Conservation (phyloP, 2,797 vertebrate genomes). For the Pangasius mekongensis region DNA sequence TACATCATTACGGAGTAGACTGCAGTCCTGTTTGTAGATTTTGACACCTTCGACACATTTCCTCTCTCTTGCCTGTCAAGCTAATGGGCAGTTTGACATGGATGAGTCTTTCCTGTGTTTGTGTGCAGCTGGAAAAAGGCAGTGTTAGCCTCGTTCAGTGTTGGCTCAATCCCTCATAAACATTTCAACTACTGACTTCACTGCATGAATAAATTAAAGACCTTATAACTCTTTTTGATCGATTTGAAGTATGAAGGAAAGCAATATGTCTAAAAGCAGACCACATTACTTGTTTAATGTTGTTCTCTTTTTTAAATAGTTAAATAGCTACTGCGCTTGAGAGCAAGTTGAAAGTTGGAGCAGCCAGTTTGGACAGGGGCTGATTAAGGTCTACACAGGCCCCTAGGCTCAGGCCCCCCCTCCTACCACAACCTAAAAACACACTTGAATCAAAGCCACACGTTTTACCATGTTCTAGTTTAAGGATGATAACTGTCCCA, state of each 20-base stretch:
- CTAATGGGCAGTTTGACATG: constrained; percentile 47
- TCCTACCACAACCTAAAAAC: no score
- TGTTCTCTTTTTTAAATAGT: background rate
- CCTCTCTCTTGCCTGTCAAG: constrained; percentile 22
- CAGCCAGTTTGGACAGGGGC: background rate
- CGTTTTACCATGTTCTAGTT: no score
- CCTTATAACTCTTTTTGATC: background rate
- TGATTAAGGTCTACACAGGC: no score
- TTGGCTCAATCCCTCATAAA: background rate
- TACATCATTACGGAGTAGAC: constrained; percentile 54
- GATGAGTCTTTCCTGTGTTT: constrained; percentile 8
- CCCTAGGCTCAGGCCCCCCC: no score
- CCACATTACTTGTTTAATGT: background rate
- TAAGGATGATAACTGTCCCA: no score
- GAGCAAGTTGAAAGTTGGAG: background rate
- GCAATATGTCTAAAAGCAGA: background rate
- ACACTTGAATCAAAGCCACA: no score
- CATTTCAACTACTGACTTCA: background rate
- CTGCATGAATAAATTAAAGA: background rate
- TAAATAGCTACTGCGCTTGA: background rate
- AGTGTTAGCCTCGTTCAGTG: background rate
- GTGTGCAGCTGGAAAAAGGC: background rate
- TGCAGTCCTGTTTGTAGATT: constrained; percentile 42
- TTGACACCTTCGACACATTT: constrained; percentile 50
- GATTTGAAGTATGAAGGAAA: background rate